Conservation (phyloP, 2,888 invertebrate species). For the Acrobasis consociella region DNA sequence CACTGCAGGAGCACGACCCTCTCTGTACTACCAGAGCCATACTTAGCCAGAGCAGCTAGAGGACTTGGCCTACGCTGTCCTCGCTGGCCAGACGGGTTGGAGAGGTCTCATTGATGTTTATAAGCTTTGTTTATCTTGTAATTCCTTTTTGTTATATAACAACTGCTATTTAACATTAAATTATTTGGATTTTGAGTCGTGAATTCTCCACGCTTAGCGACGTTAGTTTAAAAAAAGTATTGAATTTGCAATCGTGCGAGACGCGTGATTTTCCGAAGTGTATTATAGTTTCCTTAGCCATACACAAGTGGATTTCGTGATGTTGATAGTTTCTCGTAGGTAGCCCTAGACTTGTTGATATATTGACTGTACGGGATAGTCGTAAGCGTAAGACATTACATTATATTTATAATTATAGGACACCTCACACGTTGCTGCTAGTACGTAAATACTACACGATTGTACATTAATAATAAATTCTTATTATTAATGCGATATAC, state of each 20-base stretch:
- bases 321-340: constrained; percentile 70
- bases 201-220: background rate
- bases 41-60: too few species aligned
- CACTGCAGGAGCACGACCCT: too few species aligned
- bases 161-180: too few species aligned
- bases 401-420: constrained; percentile 70
- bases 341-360: constrained; percentile 74
- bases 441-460: background rate
- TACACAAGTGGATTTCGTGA: constrained; percentile 64
- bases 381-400: constrained; percentile 68
- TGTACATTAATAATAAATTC: background rate
- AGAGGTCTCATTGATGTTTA: too few species aligned
- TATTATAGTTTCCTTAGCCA: constrained; percentile 48
- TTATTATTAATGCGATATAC: background rate
- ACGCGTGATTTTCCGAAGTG: constrained; percentile 29
- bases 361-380: constrained; percentile 59
- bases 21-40: too few species aligned
- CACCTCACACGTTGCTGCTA: constrained; percentile 62
- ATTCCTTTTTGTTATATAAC: too few species aligned
- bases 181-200: background rate
- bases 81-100: too few species aligned
- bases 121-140: too few species aligned
- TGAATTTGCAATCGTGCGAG: constrained; percentile 49
- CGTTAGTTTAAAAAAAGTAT: constrained; percentile 15
- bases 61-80: too few species aligned